Conservation (phyloP, 2,888 invertebrate species). For the Synergus itoensis region DNA sequence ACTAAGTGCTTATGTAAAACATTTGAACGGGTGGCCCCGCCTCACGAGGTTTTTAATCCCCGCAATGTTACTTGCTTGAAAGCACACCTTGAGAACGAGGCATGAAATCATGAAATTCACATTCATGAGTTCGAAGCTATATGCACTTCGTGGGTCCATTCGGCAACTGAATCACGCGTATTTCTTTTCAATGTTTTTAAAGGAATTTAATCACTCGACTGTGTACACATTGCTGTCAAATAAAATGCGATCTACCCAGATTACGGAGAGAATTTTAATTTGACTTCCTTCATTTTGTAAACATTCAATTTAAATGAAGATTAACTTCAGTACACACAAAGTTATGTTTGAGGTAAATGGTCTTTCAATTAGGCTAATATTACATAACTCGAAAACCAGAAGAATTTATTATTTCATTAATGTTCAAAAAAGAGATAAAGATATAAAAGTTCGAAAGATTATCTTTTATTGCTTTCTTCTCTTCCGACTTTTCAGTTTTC, state of each 20-base stretch:
- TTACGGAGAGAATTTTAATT: neutral
- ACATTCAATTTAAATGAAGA: too few species aligned
- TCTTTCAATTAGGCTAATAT: too few species aligned
- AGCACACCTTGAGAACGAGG: neutral
- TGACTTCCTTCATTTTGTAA: neutral
- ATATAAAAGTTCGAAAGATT: neutral
- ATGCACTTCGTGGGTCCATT: neutral
- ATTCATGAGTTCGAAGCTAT: neutral
- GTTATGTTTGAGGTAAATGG: too few species aligned
- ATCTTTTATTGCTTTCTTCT: neutral
- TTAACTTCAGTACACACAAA: too few species aligned
- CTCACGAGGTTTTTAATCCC: neutral
- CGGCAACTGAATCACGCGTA: neutral
- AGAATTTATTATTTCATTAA: too few species aligned
- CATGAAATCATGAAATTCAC: neutral
- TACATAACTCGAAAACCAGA: too few species aligned
- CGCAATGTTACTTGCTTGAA: neutral
- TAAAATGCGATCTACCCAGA: too few species aligned
- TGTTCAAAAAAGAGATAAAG: neutral
- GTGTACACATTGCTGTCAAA: neutral
- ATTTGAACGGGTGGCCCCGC: neutral
- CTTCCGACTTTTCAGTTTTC: neutral
- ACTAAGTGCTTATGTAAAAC: constrained; percentile 5
- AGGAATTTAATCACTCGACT: neutral
- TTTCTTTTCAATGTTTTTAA: neutral